Percentiles rank a stretch among this genome's conserved stretches.
Conservation (phyloP, 2,113 vertebrate species). For the Neogobius melanostomus region DNA sequence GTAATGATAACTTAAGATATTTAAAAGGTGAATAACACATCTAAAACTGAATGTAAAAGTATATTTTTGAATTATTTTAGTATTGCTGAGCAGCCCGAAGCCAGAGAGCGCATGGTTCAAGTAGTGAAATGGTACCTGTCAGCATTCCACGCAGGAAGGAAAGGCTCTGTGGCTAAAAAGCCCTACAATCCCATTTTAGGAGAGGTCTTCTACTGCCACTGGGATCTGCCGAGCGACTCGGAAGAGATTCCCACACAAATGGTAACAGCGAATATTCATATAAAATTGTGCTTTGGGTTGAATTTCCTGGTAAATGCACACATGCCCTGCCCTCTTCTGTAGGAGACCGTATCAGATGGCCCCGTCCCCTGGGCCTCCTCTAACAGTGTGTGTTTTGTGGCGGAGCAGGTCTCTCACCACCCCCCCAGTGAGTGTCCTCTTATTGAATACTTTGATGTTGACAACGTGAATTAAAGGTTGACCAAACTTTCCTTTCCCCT, state of each 20-base stretch:
- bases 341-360: slow-evolving; percentile 92
- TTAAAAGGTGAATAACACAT: background rate
- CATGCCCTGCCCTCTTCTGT: background rate
- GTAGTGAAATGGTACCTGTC: slow-evolving; percentile 98
- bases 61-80: slow-evolving; percentile 59
- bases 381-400: slow-evolving; percentile 91
- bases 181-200: slow-evolving; percentile 98
- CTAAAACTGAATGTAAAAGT: no score
- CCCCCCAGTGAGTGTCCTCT: slow-evolving; percentile 89
- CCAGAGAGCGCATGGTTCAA: slow-evolving; percentile 92
- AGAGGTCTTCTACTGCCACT: slow-evolving; percentile 96
- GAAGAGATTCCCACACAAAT: slow-evolving; percentile 75
- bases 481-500: background rate
- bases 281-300: background rate
- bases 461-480: no score
- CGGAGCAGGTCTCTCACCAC: slow-evolving; percentile 98
- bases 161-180: slow-evolving; percentile 98
- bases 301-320: background rate
- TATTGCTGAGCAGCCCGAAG: slow-evolving; percentile 92
- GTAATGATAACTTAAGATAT: slow-evolving; percentile 66
- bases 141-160: slow-evolving; percentile 97
- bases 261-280: slow-evolving; percentile 50
- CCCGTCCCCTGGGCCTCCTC: slow-evolving; percentile 89
- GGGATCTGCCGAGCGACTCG: slow-evolving; percentile 85
- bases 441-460: no score